Conservation (phyloP, 2,113 vertebrate species). For the Grammomys surdaster region DNA sequence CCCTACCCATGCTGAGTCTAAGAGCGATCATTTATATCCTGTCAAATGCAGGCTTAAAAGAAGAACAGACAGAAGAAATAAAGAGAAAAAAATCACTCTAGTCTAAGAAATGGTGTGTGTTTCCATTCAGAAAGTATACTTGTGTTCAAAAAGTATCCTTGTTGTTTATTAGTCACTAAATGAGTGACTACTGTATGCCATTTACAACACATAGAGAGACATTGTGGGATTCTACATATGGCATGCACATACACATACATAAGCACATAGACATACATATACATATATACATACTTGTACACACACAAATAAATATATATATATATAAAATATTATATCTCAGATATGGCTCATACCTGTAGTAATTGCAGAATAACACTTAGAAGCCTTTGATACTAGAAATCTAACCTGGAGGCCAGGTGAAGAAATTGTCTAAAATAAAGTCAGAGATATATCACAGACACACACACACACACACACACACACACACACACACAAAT, state of each 20-base stretch:
- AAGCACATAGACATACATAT: background rate
- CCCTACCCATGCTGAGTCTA: background rate
- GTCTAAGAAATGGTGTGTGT: background rate
- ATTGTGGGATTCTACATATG: background rate
- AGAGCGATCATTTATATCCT: background rate
- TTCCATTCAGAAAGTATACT: background rate
- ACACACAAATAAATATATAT: no score
- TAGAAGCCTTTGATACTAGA: background rate
- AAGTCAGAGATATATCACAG: background rate
- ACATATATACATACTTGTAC: no score
- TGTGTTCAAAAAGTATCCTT: background rate
- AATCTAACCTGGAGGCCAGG: background rate
- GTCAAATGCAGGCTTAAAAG: background rate
- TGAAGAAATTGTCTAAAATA: background rate
- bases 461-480: background rate
- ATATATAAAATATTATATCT: no score
- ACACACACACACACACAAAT: background rate
- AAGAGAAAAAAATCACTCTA: background rate
- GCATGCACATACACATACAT: background rate
- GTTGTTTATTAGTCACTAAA: background rate
- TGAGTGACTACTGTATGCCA: background rate
- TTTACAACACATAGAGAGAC: background rate
- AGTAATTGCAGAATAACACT: background rate
- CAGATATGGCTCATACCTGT: background rate
- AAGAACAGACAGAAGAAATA: background rate